Base-by-base conservation (phyloP, 2,797 vertebrate genomes). In the Cynodonichthys magdalenae region DNA sequence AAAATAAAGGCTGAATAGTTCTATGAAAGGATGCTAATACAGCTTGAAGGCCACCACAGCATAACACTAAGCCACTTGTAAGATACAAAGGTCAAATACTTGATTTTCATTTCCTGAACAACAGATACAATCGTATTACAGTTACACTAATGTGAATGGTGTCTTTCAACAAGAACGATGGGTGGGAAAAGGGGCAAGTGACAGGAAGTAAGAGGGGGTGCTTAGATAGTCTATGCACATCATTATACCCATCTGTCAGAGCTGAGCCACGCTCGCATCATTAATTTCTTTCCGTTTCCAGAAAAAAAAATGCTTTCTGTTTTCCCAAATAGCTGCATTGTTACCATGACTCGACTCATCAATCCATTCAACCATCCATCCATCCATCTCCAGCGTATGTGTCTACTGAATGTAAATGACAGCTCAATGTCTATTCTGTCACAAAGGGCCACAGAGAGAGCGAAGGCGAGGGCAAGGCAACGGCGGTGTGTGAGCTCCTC, bases 371-470 rank as follows among this genome's bases (percentile, higher is more conserved):
- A 56, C 73, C 71, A 75, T 89, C 77, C 71, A 63, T 56, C 73
- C 74, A 77, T 89, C 77, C 71, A 63, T 87, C 75, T 68, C 60
- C 54, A 54, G 78, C 65, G 82, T 77, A 77, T 70, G 83, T 88
- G 89, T 88, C 86, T 65, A 71, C 51, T 85, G 87, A 91, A 91
- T 88, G 87, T 90, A 91, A 91, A 92, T 88, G 89, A 89, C 87
- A 92, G 87, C 77, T 91, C 84, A 79, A 69, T 87, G 89, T 88
- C 88, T 82, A 74, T 61, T 61, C 75, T 79, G 81, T 89, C 77
- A 92, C 91, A 93, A 92, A 89, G 90, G 79, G 82, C 85, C 82
- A 87, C 89, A 92, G 91, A 91, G 91, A 91, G 79, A 86, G 82
- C 64, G 42, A 29, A n/a, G n/a, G n/a, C n/a, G 29, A 71, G 69